Evolutionary conservation across 2,113 vertebrate genomes (phyloP).

Genomic region (Chionodraco myersi): DNA sequence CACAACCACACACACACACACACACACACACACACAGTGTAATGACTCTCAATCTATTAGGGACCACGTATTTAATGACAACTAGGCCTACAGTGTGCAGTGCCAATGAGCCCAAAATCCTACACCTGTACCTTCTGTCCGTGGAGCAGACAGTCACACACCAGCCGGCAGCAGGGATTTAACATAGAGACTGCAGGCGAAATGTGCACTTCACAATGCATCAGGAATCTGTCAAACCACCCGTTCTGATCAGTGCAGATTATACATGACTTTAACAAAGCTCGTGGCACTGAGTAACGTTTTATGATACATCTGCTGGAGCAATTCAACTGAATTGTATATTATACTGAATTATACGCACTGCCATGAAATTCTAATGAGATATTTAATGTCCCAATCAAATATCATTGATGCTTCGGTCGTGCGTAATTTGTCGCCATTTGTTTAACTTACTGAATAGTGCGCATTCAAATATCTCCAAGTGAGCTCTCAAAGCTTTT

Average conservation of each 20-base stretch:
- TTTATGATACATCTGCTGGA: slow-evolving; percentile 38
- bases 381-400: slow-evolving; percentile 13
- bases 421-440: slow-evolving; percentile 64
- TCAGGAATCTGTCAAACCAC: slow-evolving; percentile 30
- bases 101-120: slow-evolving; percentile 6
- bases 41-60: slow-evolving; percentile 11
- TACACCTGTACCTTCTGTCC: slow-evolving; percentile 1
- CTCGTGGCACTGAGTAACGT: not conserved
- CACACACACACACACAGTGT: not conserved
- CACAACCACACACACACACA: not conserved
- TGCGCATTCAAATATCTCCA: slow-evolving; percentile 31
- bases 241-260: slow-evolving; percentile 10
- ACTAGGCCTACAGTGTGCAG: slow-evolving; percentile 4
- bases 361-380: not conserved
- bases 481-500: slow-evolving; percentile 8
- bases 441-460: slow-evolving; percentile 47
- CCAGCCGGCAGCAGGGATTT: slow-evolving; percentile 10
- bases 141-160: slow-evolving; percentile 5
- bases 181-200: slow-evolving; percentile 31
- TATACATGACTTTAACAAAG: slow-evolving; percentile 16
- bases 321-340: not conserved
- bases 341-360: too few species aligned
- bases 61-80: slow-evolving; percentile 20
- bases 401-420: slow-evolving; percentile 4
- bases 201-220: slow-evolving; percentile 39